Base-by-base conservation (phyloP, 2,113 vertebrate genomes). In the Sturnus vulgaris region DNA sequence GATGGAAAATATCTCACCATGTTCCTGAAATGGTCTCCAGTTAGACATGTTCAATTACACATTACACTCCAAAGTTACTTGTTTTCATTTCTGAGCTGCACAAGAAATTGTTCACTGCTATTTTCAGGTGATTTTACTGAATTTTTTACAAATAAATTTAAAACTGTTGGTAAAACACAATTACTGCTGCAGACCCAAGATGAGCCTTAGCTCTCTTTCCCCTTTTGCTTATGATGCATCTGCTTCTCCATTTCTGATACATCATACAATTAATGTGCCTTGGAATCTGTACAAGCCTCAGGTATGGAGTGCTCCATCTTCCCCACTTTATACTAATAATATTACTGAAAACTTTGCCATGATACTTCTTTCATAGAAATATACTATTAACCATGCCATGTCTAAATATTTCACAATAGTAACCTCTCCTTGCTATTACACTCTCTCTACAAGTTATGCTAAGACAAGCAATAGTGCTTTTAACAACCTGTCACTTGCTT, bases 21-120 rank as follows among this genome's bases (percentile, higher is more conserved):
- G n/a, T 49, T 91, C n/a, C 65, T n/a, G 21, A 69, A 82, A 40
- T 9, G 21, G 11, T 35, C 27, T 80, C 70, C 44, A 15, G 21
- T 30, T n/a, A 56, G 21, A 39, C 0, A 0, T 2, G 7, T 9
- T 31, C 42, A 15, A 25, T 69, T 75, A 59, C 23, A 25, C 40
- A 16, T 42, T 28, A 70, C n/a, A 37, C 42, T n/a, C 57, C 49
- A 3, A 42, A 49, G 14, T 46, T 63, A 73, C 40, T 24, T 18
- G 30, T 12, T 37, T 86, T 83, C 18, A 22, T 50, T 92, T 85
- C 78, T 66, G 5, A 95, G 46, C 78, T 72, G 73, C 56, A 61
- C 11, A 2, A 81, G 35, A 66, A 56, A n/a, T 33, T 3, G 0
- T 6, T 35, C 5, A 5, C 35, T 42, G 23, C 16, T 28, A 16